Evolutionary conservation across 2,797 vertebrate species (phyloP), one percentile per base, ranked within the genome.

Genomic region (Carduelis carduelis): DNA sequence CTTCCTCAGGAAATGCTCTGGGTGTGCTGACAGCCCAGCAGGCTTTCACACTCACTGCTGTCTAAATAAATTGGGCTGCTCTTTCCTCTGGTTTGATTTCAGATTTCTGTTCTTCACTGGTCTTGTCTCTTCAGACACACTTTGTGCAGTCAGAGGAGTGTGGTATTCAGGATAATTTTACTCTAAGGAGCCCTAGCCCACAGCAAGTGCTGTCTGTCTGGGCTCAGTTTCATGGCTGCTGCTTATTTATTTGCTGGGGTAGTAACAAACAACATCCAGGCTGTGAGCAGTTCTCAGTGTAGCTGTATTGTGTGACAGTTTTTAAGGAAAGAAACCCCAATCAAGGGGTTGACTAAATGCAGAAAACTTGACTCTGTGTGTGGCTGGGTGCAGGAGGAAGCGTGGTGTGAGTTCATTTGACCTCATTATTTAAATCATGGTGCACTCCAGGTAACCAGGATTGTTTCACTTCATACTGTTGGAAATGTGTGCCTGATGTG

Each of bases 21-120:
- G 23, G 20, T 37, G 28, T 56, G 61, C 57, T 0, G 0, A 28
- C 65, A 86, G 87, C 77, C 47, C 46, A 4, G 57, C 0, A 0
- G 28, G 57, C 11, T 68, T 56, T 61, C 75, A 22, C 37, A 1
- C 28, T 59, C 4, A 0, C 22, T 65, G 65, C 57, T 80, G 7
- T 9, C 8, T 32, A 8, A 47, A 49, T 43, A 30, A 61, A 14
- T 6, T 23, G 28, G n/a, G 46, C 63, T 90, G 12, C 52, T 66
- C 44, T 75, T 83, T 83, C 44, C 49, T 81, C 61, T 21, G 23
- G 44, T 11, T 35, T 35, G 60, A 71, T 50, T 78, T 74, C 52
- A 60, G 19, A 23, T 77, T 76, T 79, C 83, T 87, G 24, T 46
- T 71, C 34, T 44, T 63, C 39, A 4, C 65, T 20, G 22, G 4